A percentile compares a stretch with the other conserved stretches of the same genome.
Conservation (phyloP, 2,888 invertebrate species). For the Hetaerina titia region DNA sequence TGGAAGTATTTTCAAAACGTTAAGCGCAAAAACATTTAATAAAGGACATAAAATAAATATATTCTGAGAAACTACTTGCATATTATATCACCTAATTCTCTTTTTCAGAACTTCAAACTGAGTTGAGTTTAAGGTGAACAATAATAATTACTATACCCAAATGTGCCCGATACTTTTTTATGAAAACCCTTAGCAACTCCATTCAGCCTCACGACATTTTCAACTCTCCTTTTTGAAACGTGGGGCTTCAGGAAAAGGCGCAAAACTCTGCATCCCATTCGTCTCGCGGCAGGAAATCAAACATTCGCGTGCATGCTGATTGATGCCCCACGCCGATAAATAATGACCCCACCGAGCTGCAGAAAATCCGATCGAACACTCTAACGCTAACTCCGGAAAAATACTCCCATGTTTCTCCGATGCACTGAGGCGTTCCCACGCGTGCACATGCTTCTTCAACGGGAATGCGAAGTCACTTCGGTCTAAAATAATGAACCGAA, state of each 20-base stretch:
- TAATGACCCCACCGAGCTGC: background rate
- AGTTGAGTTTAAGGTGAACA: no score
- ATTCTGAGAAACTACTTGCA: no score
- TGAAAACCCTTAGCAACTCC: no score
- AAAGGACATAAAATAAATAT: no score
- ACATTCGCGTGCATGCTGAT: background rate
- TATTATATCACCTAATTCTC: no score
- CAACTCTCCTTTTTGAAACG: background rate
- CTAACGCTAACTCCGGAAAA: background rate
- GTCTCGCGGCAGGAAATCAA: background rate
- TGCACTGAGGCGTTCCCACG: background rate
- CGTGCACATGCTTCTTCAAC: no score
- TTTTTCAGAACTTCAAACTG: no score
- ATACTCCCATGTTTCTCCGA: background rate
- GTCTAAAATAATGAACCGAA: slow-evolving; percentile 7
- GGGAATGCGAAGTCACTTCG: background rate
- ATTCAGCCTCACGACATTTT: background rate
- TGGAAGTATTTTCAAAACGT: no score
- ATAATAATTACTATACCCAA: no score
- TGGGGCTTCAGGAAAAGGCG: background rate
- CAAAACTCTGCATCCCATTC: background rate
- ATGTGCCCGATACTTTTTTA: no score
- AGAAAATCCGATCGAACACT: background rate
- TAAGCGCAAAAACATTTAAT: no score
- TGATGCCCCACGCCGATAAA: background rate